phyloP scores from a whole-genome alignment of 2,888 invertebrate genomes.

The Hedya salicella region DNA sequence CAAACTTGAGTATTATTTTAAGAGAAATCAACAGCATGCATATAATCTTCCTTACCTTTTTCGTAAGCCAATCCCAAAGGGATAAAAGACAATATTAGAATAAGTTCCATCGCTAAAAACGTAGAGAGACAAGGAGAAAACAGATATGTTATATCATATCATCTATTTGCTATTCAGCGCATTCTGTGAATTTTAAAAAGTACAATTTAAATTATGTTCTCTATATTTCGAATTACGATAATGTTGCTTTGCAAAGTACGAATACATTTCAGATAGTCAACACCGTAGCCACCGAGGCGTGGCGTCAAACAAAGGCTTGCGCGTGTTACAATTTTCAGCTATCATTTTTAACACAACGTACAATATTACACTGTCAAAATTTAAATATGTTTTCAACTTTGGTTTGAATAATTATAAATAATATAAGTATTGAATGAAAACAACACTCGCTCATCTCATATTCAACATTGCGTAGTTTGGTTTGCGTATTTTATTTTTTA shows the following conservation, averaged over 20 bases:
- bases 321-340: background rate
- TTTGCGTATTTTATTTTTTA: constrained; percentile 5
- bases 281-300: constrained; percentile 37
- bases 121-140: constrained; percentile 40
- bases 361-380: constrained; percentile 10
- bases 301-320: constrained; percentile 34
- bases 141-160: too few relatives aligned
- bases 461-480: background rate
- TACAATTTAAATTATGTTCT: constrained; percentile 12
- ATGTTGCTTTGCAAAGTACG: constrained; percentile 15
- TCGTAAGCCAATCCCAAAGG: constrained; percentile 64
- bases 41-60: constrained; percentile 63
- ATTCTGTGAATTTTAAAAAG: constrained; percentile 11
- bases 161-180: too few relatives aligned
- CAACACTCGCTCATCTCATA: background rate
- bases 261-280: constrained; percentile 42
- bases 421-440: constrained; percentile 9
- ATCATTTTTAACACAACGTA: background rate
- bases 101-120: constrained; percentile 59
- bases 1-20: background rate
- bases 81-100: constrained; percentile 66
- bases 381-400: background rate
- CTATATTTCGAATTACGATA: constrained; percentile 7
- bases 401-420: constrained; percentile 11
- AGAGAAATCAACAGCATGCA: constrained; percentile 1